Percentiles rank a stretch among this genome's conserved stretches.
Conservation (phyloP, 2,113 vertebrate species). For the Gadus chalcogrammus region DNA sequence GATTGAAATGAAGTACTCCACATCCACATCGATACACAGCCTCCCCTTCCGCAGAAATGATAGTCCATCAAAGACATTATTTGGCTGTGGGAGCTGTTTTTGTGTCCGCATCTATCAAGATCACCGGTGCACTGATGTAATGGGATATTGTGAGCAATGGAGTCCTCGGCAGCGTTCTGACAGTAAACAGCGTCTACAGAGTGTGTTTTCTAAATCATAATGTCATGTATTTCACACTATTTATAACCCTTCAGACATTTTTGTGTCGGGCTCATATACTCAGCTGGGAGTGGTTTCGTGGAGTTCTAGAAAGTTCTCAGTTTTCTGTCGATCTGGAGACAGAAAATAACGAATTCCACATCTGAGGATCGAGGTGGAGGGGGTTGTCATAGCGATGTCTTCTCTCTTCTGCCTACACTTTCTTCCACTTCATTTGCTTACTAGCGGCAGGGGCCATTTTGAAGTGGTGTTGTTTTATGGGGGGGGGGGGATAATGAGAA, state of each 20-base stretch:
- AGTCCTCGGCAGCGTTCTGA: not conserved
- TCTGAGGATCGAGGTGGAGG: conserved; percentile 51
- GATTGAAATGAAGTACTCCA: no score
- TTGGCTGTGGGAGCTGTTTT: not conserved
- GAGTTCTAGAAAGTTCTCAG: conserved; percentile 26
- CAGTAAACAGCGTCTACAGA: not conserved
- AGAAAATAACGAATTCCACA: conserved; percentile 39
- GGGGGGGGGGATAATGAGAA: no score
- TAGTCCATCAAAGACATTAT: not conserved
- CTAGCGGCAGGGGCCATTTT: conserved; percentile 58
- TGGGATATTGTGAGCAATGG: not conserved
- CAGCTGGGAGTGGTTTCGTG: not conserved
- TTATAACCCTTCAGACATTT: not conserved
- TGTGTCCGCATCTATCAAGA: not conserved
- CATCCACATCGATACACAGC: no score
- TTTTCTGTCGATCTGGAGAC: conserved; percentile 22
- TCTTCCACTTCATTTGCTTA: conserved; percentile 58
- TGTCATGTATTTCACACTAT: not conserved
- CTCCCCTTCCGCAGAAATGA: not conserved
- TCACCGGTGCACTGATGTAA: not conserved
- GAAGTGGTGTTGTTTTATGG: conserved; percentile 45
- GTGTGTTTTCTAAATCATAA: not conserved
- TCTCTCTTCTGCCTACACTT: conserved; percentile 54
- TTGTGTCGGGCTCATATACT: not conserved
- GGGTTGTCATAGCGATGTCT: conserved; percentile 71